Conservation (phyloP, 2,113 vertebrate species). For the Ictidomys tridecemlineatus region DNA sequence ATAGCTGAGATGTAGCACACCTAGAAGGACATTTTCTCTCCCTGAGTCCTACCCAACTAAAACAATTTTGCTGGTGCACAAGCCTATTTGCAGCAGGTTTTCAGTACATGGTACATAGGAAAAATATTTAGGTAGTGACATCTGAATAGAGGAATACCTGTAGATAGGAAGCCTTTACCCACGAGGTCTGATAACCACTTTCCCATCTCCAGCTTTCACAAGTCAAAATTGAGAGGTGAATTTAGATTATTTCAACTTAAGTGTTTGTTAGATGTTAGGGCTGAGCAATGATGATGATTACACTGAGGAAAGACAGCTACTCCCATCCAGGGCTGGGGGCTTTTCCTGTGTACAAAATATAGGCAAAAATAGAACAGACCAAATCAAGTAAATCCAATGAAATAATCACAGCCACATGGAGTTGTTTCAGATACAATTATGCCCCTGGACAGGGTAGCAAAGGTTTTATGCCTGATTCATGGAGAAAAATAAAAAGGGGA, state of each 20-base stretch:
- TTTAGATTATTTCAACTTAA: not conserved
- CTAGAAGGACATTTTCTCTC: not conserved
- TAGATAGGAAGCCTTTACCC: not conserved
- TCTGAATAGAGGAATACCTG: not conserved
- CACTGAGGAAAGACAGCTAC: not conserved
- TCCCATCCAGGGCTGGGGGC: not conserved
- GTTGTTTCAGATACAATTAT: not conserved
- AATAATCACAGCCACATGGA: not conserved
- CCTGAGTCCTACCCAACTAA: not conserved
- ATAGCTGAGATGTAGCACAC: not conserved
- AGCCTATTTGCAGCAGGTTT: not conserved
- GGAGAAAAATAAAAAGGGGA: slow-evolving; percentile 2
- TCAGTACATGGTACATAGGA: not conserved
- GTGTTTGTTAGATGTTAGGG: not conserved
- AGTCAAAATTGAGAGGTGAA: not conserved
- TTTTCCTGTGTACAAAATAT: not conserved
- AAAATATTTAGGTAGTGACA: slow-evolving; percentile 34
- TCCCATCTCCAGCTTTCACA: not conserved
- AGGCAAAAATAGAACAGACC: not conserved
- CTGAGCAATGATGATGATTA: not conserved
- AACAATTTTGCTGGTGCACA: slow-evolving; percentile 32
- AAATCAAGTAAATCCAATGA: not conserved
- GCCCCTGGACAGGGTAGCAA: not conserved
- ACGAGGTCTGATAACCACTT: not conserved
- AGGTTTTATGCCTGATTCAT: not conserved